Base-by-base conservation (phyloP, 2,113 vertebrate species). In the Percopsis transmontana region DNA sequence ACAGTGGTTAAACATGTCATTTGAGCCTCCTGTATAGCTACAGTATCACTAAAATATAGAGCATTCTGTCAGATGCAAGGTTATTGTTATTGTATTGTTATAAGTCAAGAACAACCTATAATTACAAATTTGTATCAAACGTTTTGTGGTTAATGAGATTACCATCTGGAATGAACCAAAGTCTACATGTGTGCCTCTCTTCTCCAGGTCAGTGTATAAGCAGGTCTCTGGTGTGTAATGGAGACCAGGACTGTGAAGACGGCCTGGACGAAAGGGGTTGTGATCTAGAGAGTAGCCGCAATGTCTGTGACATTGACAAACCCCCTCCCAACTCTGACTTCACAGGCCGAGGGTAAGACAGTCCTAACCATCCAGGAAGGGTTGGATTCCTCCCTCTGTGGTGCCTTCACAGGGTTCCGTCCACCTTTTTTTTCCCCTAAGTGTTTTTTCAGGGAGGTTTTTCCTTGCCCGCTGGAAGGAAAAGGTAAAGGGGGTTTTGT, bases 171-270 rank as follows among this genome's bases (percentile, higher is more conserved):
- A 44, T 42, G 40, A 41, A 21, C 50, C 14, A 5, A 23, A 14
- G 50, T 21, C 21, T 39, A 2, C 18, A 13, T 51, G 48, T 51
- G n/a, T 48, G 21, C 24, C 3, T 41, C 38, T 20, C 2, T 55
- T n/a, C 47, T 73, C 16, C 53, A 98, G 97, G 95, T 69, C 92
- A 93, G 74, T 97, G 96, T 52, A 94, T 97, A 80, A 95, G 93
- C 74, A 89, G 39, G 50, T 92, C 88, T 19, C 85, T 98, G 76
- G 85, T 95, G 62, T 98, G 96, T 85, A 97, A 98, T 18, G 95
- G 95, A 0, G 97, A 98, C 89, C 91, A 96, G 24, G 97, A 98
- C 78, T 98, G 97, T 84, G 94, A 95, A 40, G 93, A 95, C 40
- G 94, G 95, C 6, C 79, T 93, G 42, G 97, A 98, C 71, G 97